Percentiles rank a stretch among this genome's conserved stretches.
Conservation (phyloP, 2,113 vertebrate species). For the Rhinopomastus cyanomelas region DNA sequence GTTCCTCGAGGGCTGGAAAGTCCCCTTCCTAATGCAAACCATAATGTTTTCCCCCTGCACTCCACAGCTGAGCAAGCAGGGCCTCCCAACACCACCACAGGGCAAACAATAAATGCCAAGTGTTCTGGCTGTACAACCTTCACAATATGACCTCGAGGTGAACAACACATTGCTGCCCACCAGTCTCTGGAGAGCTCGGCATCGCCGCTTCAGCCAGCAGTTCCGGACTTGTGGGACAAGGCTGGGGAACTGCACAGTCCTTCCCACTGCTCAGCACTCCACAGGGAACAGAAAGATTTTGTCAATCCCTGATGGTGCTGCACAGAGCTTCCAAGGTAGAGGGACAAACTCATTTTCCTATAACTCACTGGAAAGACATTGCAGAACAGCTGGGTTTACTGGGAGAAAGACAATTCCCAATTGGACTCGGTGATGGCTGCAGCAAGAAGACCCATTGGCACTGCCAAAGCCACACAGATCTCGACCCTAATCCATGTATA, state of each 20-base stretch:
- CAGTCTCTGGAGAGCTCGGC: rapidly evolving
- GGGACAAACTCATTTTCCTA: neutral
- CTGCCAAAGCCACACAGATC: neutral
- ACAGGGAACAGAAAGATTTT: neutral
- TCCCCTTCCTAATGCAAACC: neutral
- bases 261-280: neutral
- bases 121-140: neutral
- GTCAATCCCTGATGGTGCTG: neutral
- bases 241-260: rapidly evolving
- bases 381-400: neutral
- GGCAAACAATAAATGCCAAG: neutral
- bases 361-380: neutral
- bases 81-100: neutral
- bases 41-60: rapidly evolving
- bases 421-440: rapidly evolving
- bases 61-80: rapidly evolving
- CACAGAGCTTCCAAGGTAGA: neutral
- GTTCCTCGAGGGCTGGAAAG: neutral
- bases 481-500: rapidly evolving
- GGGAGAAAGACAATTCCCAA: neutral
- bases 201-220: rapidly evolving
- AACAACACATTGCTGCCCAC: rapidly evolving
- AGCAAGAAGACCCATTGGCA: neutral
- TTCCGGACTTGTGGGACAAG: neutral
- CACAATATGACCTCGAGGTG: neutral